phyloP scores from a whole-genome alignment of 2,113 vertebrate genomes.

The Progne subis region DNA sequence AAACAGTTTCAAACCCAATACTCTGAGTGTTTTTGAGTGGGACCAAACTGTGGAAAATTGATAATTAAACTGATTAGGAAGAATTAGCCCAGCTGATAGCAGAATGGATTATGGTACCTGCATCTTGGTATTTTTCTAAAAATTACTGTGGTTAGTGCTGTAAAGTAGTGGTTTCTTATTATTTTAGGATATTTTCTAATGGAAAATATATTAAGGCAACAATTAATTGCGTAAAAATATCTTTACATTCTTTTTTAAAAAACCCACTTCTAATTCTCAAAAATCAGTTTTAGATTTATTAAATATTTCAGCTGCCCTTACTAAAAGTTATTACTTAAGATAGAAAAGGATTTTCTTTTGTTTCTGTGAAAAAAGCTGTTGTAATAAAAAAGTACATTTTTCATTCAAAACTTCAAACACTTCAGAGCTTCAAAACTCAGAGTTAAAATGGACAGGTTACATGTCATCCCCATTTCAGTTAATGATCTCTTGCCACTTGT shows the following conservation, averaged over 20 bases:
- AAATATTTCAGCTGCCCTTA: background rate
- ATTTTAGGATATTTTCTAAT: background rate
- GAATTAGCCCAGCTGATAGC: background rate
- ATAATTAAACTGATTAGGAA: background rate
- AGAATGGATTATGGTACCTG: background rate
- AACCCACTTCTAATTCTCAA: background rate
- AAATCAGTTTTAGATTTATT: background rate
- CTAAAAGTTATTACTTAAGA: background rate
- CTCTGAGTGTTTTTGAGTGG: background rate
- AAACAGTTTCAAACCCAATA: background rate
- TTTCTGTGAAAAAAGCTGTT: background rate
- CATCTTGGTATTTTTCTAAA: background rate
- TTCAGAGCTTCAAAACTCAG: background rate
- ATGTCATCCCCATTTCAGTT: background rate
- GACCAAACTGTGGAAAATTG: background rate
- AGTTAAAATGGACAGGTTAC: background rate
- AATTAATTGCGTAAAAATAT: background rate
- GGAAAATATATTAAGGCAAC: background rate
- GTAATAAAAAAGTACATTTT: background rate
- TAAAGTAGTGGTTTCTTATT: background rate
- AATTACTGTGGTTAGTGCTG: background rate
- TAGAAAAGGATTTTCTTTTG: background rate
- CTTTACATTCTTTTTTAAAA: background rate
- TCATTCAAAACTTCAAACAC: background rate
- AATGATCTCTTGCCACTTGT: background rate